phyloP scores from a whole-genome alignment of 92 coral and sea anemone genomes.

The Actinernus sp. region DNA sequence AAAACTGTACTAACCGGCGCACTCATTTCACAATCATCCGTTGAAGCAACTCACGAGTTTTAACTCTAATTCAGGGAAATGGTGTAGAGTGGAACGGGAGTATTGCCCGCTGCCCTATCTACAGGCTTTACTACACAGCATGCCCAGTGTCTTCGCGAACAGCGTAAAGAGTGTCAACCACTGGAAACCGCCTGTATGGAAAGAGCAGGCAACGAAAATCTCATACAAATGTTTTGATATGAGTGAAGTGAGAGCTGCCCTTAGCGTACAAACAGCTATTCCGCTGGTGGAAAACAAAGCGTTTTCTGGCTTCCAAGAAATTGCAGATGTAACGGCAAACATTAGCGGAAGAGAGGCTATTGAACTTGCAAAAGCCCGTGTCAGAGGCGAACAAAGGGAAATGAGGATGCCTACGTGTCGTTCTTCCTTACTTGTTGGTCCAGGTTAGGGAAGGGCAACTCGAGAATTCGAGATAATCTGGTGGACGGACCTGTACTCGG shows the following conservation, averaged over 20 bases:
- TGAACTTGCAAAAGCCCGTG: slow-evolving; percentile 45
- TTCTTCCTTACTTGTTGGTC: slow-evolving; percentile 27
- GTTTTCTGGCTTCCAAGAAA: slow-evolving; percentile 20
- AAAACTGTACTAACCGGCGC: too few relatives aligned
- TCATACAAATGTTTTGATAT: slow-evolving; percentile 32
- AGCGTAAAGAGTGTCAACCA: slow-evolving; percentile 32
- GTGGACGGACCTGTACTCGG: too few relatives aligned
- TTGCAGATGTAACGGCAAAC: slow-evolving; percentile 6
- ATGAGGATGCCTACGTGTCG: slow-evolving; percentile 15
- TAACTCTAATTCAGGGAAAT: slow-evolving; percentile 20
- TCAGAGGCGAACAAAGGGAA: background rate
- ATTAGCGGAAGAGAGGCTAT: slow-evolving; percentile 20
- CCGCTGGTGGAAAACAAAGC: slow-evolving; percentile 7
- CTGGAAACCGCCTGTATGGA: slow-evolving; percentile 53
- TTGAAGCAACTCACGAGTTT: too few relatives aligned
- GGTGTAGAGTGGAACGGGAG: slow-evolving; percentile 14
- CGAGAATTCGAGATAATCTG: too few relatives aligned
- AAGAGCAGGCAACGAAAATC: slow-evolving; percentile 7
- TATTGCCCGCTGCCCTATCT: slow-evolving; percentile 32
- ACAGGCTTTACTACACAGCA: background rate
- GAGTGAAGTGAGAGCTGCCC: slow-evolving; percentile 30
- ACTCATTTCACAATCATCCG: too few relatives aligned
- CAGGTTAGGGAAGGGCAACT: slow-evolving; percentile 47
- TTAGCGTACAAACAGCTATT: background rate
- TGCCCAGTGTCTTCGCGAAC: slow-evolving; percentile 33